These are phyloP conservation scores for Apistogramma diplotaenia DNA, from an alignment of 2,113 vertebrate species.

Conservation along the genomic window DNA sequence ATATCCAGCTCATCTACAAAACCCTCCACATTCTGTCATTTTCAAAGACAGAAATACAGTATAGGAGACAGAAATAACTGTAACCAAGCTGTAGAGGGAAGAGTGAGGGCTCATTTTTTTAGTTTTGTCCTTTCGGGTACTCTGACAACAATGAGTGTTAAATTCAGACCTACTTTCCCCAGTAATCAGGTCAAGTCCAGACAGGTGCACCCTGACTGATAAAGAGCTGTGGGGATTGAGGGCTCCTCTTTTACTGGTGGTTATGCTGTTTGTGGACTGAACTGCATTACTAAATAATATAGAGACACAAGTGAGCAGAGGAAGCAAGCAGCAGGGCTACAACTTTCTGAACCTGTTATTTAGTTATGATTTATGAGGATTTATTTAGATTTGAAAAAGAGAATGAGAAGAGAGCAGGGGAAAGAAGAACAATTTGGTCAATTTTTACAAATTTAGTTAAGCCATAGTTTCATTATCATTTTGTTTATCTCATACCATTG, in stretches of 20 bases:
- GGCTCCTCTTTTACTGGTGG: constrained; percentile 33
- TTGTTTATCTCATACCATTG: neutral
- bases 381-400: neutral
- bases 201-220: constrained; percentile 70
- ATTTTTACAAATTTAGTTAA: neutral
- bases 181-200: constrained; percentile 66
- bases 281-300: neutral
- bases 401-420: neutral
- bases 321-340: neutral
- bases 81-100: neutral
- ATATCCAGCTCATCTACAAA: neutral
- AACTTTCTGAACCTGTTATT: neutral
- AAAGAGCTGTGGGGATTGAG: constrained; percentile 54
- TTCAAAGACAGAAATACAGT: neutral
- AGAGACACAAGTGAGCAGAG: constrained; percentile 1
- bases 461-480: neutral
- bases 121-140: constrained; percentile 27
- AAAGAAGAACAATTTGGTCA: neutral
- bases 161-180: constrained; percentile 68
- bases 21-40: neutral
- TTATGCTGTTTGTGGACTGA: constrained; percentile 1
- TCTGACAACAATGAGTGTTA: constrained; percentile 44
- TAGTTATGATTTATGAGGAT: neutral
- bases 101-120: constrained; percentile 28
- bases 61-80: neutral